Evolutionary conservation across 2,888 invertebrate species (phyloP).

Genomic region (Portevinia maculata): DNA sequence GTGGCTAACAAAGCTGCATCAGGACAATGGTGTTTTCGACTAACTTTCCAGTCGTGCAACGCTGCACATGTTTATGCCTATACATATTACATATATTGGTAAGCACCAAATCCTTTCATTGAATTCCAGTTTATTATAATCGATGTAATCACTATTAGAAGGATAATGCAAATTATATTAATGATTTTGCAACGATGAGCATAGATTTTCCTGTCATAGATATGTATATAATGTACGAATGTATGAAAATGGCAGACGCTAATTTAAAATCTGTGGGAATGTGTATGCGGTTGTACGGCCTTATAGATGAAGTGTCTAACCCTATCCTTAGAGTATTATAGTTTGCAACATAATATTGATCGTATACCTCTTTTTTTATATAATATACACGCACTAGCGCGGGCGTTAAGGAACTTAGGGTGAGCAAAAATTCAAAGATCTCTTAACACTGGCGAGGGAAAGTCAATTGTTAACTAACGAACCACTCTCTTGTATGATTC

Average conservation of each 20-base stretch:
- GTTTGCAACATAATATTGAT: too few species aligned
- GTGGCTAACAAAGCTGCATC: conserved; percentile 6
- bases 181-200: conserved; percentile 15
- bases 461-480: too few species aligned
- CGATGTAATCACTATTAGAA: conserved; percentile 34
- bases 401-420: too few species aligned
- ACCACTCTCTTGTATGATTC: too few species aligned
- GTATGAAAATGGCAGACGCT: neutral
- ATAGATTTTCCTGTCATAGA: conserved; percentile 14
- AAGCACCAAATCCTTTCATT: conserved; percentile 29
- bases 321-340: neutral
- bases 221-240: neutral
- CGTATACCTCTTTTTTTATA: too few species aligned
- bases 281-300: neutral
- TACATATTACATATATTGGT: conserved; percentile 18
- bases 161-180: conserved; percentile 38
- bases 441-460: too few species aligned
- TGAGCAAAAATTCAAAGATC: too few species aligned
- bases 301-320: neutral
- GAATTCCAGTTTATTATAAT: conserved; percentile 57
- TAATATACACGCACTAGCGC: too few species aligned
- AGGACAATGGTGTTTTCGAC: neutral
- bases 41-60: conserved; percentile 4
- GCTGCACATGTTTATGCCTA: conserved; percentile 23
- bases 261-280: neutral